Percentiles rank a stretch among this genome's conserved stretches.
These are phyloP conservation scores for Pristis pectinata DNA, from an alignment of 2,797 vertebrate genomes.

Conservation along the genomic window DNA sequence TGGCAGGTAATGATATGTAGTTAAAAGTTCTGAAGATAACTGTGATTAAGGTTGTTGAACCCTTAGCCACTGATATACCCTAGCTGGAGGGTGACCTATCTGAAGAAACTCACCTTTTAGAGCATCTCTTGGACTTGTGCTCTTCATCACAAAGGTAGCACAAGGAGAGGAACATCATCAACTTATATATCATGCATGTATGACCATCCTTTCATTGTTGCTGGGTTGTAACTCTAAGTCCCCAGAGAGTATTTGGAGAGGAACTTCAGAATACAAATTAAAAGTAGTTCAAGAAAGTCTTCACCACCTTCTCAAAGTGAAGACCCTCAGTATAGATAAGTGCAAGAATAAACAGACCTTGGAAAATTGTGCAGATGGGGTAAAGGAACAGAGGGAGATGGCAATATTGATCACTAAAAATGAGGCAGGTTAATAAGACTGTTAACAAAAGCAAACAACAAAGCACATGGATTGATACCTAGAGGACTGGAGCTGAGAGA, in stretches of 20 bases:
- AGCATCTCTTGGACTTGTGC: background rate
- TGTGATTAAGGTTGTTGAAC: background rate
- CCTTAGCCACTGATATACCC: background rate
- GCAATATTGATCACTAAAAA: too few relatives aligned
- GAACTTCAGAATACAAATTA: background rate
- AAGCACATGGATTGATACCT: too few relatives aligned
- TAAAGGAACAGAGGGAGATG: too few relatives aligned
- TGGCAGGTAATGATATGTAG: background rate
- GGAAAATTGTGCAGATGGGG: background rate
- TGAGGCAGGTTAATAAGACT: too few relatives aligned
- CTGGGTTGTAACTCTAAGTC: background rate
- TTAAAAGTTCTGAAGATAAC: background rate
- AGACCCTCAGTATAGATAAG: background rate
- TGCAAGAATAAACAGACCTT: background rate
- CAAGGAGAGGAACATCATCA: background rate
- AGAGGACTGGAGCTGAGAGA: too few relatives aligned
- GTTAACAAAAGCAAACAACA: too few relatives aligned
- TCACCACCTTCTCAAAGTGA: background rate
- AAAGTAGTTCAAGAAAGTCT: background rate
- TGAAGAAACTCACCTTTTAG: background rate
- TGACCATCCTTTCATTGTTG: background rate
- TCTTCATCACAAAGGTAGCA: background rate
- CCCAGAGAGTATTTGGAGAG: background rate
- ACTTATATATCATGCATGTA: background rate
- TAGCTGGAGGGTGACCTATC: too few relatives aligned